Evolutionary conservation across 2,797 vertebrate genomes (phyloP).

Genomic region (Diceros bicornis): DNA sequence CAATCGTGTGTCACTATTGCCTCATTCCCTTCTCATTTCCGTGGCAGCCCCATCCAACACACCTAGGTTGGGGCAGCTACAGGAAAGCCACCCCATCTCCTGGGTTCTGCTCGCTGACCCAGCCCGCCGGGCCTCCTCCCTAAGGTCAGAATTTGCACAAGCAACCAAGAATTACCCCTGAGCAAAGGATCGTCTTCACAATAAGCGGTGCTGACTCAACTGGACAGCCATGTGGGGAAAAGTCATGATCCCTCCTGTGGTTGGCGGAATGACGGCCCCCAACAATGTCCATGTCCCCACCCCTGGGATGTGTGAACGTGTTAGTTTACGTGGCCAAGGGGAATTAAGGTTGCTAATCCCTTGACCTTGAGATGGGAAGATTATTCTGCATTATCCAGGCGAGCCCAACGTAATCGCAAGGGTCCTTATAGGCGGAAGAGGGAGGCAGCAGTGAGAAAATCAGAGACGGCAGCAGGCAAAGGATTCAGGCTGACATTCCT

Average conservation of each 20-base stretch:
- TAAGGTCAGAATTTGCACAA: background rate
- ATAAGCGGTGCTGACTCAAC: background rate
- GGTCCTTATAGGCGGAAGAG: background rate
- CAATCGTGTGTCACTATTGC: rapidly evolving
- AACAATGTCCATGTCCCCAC: no score
- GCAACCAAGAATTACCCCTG: background rate
- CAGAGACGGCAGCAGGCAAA: background rate
- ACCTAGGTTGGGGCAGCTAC: background rate
- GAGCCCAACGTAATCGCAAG: background rate
- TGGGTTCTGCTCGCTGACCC: background rate
- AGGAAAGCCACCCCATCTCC: background rate
- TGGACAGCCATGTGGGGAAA: background rate
- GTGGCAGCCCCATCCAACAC: background rate
- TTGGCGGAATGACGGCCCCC: background rate
- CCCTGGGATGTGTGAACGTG: background rate
- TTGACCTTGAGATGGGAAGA: background rate
- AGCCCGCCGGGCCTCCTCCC: background rate
- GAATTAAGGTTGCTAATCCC: background rate
- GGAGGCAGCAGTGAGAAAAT: background rate
- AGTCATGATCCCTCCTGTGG: background rate
- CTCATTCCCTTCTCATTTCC: background rate
- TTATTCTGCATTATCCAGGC: background rate
- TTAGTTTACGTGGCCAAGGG: background rate
- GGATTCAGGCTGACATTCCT: rapidly evolving
- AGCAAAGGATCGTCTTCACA: background rate